A percentile compares a stretch with the other conserved stretches of the same genome.
These are phyloP conservation scores for Microcebus lehilahytsara DNA, from an alignment of 2,113 vertebrate species.

Conservation along the genomic window DNA sequence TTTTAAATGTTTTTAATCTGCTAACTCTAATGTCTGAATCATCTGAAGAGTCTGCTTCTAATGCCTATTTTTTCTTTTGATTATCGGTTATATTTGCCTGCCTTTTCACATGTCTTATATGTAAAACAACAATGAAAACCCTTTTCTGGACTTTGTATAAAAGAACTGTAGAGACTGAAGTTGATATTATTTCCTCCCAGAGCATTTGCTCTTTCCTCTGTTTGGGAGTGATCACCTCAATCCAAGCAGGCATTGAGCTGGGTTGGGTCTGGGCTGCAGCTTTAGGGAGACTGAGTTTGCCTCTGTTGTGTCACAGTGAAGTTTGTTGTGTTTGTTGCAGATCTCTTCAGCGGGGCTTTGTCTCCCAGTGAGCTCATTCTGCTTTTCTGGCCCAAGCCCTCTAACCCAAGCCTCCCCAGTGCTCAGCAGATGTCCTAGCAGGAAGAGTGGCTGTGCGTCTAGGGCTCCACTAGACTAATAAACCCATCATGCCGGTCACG, in stretches of 20 bases:
- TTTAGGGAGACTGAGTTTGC: neutral
- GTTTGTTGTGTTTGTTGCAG: neutral
- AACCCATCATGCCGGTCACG: neutral
- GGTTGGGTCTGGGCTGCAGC: neutral
- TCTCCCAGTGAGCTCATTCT: neutral
- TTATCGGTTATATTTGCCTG: neutral
- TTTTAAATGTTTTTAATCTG: neutral
- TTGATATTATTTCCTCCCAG: neutral
- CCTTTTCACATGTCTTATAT: neutral
- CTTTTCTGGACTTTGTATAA: neutral
- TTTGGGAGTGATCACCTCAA: neutral
- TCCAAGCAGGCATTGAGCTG: neutral
- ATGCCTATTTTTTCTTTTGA: neutral
- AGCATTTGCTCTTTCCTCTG: neutral
- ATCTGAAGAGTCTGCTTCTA: neutral
- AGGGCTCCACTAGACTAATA: too few species aligned
- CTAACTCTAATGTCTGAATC: neutral
- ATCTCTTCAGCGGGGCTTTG: neutral
- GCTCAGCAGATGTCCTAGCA: neutral
- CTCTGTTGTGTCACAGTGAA: neutral
- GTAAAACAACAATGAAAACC: neutral
- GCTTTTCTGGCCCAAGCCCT: neutral
- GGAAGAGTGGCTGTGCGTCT: neutral
- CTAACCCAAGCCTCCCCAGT: too few species aligned
- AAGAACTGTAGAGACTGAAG: neutral